Percentiles rank a stretch among this genome's conserved stretches.
Conservation (phyloP, 1,140 invertebrate species). For the Copidosoma floridanum region DNA sequence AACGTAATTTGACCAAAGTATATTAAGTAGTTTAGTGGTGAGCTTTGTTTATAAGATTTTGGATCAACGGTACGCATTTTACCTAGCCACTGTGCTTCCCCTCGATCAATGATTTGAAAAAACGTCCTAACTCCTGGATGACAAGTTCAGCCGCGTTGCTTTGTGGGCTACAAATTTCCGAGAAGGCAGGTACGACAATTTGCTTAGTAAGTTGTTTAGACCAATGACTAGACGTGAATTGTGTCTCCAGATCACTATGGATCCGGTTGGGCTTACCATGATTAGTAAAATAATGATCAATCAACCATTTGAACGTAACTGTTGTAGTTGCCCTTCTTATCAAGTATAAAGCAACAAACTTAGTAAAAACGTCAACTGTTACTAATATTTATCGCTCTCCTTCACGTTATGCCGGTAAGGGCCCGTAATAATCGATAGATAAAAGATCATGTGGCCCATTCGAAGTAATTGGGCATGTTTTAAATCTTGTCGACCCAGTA, state of each 20-base stretch:
- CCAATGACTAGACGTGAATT: slow-evolving; percentile 34
- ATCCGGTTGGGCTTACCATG: slow-evolving; percentile 2
- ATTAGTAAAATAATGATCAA: not conserved
- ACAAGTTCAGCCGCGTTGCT: slow-evolving; percentile 43
- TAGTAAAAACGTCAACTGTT: not conserved
- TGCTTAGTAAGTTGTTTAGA: not conserved
- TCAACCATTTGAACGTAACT: not conserved
- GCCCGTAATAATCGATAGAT: slow-evolving; percentile 12
- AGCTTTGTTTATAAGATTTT: not conserved
- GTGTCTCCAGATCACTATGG: slow-evolving; percentile 27
- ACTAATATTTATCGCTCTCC: slow-evolving; percentile 14
- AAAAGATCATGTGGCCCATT: not conserved
- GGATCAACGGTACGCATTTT: not conserved
- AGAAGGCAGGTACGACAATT: not conserved
- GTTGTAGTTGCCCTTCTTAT: slow-evolving; percentile 2
- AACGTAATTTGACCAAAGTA: not conserved
- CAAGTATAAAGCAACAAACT: slow-evolving; percentile 5
- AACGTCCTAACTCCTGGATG: slow-evolving; percentile 38
- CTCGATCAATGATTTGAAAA: slow-evolving; percentile 5
- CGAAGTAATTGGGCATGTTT: no score
- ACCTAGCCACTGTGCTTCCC: not conserved
- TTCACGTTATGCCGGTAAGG: not conserved
- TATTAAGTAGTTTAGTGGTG: not conserved
- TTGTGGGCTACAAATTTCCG: slow-evolving; percentile 41
- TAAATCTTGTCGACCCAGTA: no score